Evolutionary conservation across 2,113 vertebrate genomes (phyloP).

Genomic region (Myrmophylax atrothorax): DNA sequence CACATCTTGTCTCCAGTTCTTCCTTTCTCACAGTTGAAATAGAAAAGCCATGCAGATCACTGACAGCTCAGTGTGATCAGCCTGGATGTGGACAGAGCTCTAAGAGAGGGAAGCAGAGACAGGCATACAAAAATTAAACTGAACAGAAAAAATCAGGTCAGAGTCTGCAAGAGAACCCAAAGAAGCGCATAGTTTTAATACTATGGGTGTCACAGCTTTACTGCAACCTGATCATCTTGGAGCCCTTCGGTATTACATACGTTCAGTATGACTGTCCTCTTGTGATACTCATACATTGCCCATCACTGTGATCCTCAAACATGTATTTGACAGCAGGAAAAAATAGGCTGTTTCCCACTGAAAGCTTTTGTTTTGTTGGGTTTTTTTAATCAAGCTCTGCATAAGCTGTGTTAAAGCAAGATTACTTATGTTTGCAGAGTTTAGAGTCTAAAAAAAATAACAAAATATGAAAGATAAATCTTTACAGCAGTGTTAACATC

Average conservation of each 20-base stretch:
- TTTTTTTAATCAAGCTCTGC: neutral
- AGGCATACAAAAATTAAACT: neutral
- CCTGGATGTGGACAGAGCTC: neutral
- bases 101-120: neutral
- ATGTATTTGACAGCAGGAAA: neutral
- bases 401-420: neutral
- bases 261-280: neutral
- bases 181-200: neutral
- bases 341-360: neutral
- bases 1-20: neutral
- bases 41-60: neutral
- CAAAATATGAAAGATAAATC: neutral
- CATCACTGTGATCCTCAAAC: neutral
- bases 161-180: neutral
- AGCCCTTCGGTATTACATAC: neutral
- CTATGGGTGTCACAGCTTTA: neutral
- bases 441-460: conserved; percentile 1
- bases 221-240: neutral
- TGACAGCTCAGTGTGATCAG: neutral
- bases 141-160: neutral
- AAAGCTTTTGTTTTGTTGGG: neutral
- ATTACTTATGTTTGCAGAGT: neutral
- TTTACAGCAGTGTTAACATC: neutral
- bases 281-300: neutral
- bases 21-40: neutral